Base-by-base conservation (phyloP, 2,113 vertebrate species). In the Typhlomys cinereus region DNA sequence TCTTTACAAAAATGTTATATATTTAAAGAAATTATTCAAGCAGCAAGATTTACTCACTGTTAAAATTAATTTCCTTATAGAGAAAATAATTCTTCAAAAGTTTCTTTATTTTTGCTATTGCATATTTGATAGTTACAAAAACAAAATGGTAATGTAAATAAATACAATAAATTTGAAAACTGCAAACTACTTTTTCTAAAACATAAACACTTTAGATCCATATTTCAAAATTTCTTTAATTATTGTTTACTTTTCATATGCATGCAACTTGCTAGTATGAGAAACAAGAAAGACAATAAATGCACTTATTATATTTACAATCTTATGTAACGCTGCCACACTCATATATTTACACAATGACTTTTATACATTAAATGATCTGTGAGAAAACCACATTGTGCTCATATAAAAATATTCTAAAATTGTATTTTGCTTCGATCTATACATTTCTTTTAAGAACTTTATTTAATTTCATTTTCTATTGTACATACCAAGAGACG, bases 41-140 rank as follows among this genome's bases (percentile, higher is more conserved):
- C 15, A 91, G 44, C 23, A 81, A 94, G 57, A 88, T 87, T 86
- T 70, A 95, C 57, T 94, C 78, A 79, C 39, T 85, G 36, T 21
- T 82, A 96, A 96, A 96, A 96, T 91, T 82, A 95, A 96, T 17
- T 82, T 85, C n/a, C 46, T 95, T 79, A 31, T 11, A 67, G 21
- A 82, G 59, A 89, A 90, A 74, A 75, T 0, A 80, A 29, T 80
- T 90, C 34, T 87, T 89, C 4, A 93, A 27, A 48, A 94, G 92
- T 75, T 71, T 70, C 10, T 87, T 88, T 90, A 48, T 84, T 92
- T 94, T 92, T 17, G 62, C 44, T 92, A 41, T 5, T 83, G 1
- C 10, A 41, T 82, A 41, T 46, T 91, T 88, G 69, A 90, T 92
- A 81, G 48, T 44, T 78, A 67, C 5, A 85, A 29, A 84, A 88